A percentile compares a stretch with the other conserved stretches of the same genome.
These are phyloP conservation scores for Arenicola marina DNA, from an alignment of 2,888 invertebrate genomes.

Conservation along the genomic window DNA sequence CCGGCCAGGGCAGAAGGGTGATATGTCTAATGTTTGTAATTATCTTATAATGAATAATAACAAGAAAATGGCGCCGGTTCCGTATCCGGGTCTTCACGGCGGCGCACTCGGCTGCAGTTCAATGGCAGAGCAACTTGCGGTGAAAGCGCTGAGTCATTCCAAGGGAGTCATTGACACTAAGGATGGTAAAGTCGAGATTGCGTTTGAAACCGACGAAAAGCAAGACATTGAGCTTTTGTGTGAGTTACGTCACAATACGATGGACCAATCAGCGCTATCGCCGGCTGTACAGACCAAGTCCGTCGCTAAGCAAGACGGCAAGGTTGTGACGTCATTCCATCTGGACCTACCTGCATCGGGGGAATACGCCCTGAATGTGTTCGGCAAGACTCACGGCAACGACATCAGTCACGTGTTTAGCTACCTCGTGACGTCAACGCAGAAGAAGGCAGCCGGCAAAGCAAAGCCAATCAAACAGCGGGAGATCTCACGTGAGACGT, in stretches of 20 bases:
- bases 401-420: too few species aligned
- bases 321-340: conserved; percentile 49
- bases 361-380: conserved; percentile 54
- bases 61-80: conserved; percentile 33
- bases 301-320: conserved; percentile 39
- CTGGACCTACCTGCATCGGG: conserved; percentile 47
- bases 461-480: too few species aligned
- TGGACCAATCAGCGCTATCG: conserved; percentile 35
- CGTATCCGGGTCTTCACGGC: conserved; percentile 50
- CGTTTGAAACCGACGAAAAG: conserved; percentile 43
- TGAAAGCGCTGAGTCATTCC: conserved; percentile 43
- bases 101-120: conserved; percentile 42
- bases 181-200: conserved; percentile 39
- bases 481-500: too few species aligned
- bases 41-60: conserved; percentile 45
- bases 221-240: conserved; percentile 48
- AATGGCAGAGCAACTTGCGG: conserved; percentile 40
- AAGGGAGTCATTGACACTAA: conserved; percentile 39
- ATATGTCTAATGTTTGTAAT: conserved; percentile 53
- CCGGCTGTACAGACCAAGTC: conserved; percentile 38
- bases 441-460: too few species aligned
- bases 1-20: conserved; percentile 43
- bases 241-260: conserved; percentile 47
- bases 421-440: too few species aligned
- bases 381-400: too few species aligned